Evolutionary conservation across 53 echinoderm and acorn worm genomes (phyloP).

Genomic region (Henricia sp.): DNA sequence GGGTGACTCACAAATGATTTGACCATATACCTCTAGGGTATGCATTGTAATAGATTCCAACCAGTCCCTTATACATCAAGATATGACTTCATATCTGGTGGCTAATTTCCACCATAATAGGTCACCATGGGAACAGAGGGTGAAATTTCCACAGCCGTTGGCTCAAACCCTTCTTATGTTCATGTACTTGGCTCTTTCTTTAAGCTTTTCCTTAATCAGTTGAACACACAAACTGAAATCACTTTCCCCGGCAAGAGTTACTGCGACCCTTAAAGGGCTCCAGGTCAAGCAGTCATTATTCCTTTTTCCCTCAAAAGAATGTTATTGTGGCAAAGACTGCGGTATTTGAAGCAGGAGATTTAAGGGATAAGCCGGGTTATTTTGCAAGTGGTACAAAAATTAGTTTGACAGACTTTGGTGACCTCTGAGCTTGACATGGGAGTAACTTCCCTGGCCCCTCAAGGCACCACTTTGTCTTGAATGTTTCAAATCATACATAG

Average conservation of each 20-base stretch:
- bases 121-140: conserved; percentile 40
- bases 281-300: neutral
- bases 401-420: conserved; percentile 35
- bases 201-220: conserved; percentile 11
- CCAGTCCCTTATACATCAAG: conserved; percentile 31
- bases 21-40: conserved; percentile 15
- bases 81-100: conserved; percentile 31
- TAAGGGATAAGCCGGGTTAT: conserved; percentile 44
- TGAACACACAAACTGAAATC: conserved; percentile 52
- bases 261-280: neutral
- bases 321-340: conserved; percentile 25
- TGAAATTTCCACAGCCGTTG: conserved; percentile 52
- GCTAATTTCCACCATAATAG: conserved; percentile 45
- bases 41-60: conserved; percentile 34
- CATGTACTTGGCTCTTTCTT: neutral
- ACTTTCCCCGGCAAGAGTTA: conserved; percentile 43
- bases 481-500: too few species aligned
- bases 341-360: conserved; percentile 60
- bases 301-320: neutral
- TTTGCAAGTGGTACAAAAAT: conserved; percentile 35
- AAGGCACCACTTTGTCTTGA: neutral
- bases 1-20: conserved; percentile 43
- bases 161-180: conserved; percentile 42
- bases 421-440: conserved; percentile 46
- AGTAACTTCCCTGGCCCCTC: neutral